Conservation (phyloP, 2,888 invertebrate species). For the Odontocolon sp. region DNA sequence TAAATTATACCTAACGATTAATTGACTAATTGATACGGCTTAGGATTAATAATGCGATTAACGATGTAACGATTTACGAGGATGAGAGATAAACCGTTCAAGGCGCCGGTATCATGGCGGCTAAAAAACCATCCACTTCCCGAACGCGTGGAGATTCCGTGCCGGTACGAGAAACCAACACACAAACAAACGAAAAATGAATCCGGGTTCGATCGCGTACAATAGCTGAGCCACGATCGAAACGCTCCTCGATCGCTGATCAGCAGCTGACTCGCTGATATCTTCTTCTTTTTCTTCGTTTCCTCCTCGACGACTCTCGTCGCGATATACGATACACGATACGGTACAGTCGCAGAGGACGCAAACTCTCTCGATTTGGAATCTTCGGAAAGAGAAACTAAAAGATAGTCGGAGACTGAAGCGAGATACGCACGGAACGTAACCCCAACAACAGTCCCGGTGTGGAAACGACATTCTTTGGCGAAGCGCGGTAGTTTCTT, state of each 20-base stretch:
- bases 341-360: conserved; percentile 37
- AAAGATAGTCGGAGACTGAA: conserved; percentile 53
- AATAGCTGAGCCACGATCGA: conserved; percentile 51
- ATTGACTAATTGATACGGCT: conserved; percentile 73
- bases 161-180: conserved; percentile 62
- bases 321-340: conserved; percentile 40
- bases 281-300: conserved; percentile 54
- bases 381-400: conserved; percentile 55
- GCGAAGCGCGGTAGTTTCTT: conserved; percentile 80
- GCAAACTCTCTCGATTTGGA: conserved; percentile 48
- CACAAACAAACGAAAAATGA: conserved; percentile 27
- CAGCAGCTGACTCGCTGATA: conserved; percentile 44
- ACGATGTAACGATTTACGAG: conserved; percentile 67
- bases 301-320: conserved; percentile 56
- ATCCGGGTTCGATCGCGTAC: conserved; percentile 45
- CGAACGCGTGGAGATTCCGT: conserved; percentile 72
- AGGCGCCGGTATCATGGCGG: conserved; percentile 74
- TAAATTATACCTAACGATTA: conserved; percentile 76
- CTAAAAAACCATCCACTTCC: conserved; percentile 78
- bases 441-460: conserved; percentile 66
- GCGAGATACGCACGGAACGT: conserved; percentile 46
- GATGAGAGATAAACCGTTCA: conserved; percentile 67
- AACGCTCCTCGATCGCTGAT: conserved; percentile 40
- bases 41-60: conserved; percentile 69
- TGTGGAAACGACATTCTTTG: conserved; percentile 75